Conservation (phyloP, 2,797 vertebrate genomes). For the Acestrorhynchus altus region DNA sequence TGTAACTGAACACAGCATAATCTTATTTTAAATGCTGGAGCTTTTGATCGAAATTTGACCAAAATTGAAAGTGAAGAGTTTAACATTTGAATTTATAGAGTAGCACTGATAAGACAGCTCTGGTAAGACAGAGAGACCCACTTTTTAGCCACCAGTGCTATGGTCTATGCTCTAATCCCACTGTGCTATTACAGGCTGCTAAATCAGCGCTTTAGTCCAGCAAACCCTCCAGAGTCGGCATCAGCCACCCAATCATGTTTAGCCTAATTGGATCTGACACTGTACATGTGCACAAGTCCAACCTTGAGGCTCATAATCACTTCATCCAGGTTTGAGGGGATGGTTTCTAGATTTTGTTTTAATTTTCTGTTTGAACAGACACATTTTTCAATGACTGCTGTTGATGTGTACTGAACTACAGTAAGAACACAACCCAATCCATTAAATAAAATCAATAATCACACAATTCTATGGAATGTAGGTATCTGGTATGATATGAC, state of each 20-base stretch:
- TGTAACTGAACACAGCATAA: too few relatives aligned
- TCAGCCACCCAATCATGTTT: conserved; percentile 45
- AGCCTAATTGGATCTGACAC: conserved; percentile 69
- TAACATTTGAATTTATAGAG: neutral
- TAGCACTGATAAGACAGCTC: neutral
- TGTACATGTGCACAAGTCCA: conserved; percentile 48
- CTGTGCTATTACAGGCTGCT: neutral
- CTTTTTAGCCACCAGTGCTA: conserved; percentile 1
- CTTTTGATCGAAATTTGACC: too few relatives aligned
- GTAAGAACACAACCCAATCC: conserved; percentile 5
- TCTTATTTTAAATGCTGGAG: too few relatives aligned
- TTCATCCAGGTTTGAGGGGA: conserved; percentile 20
- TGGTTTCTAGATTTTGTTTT: conserved; percentile 52
- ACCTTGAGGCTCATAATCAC: conserved; percentile 39
- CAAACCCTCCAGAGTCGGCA: conserved; percentile 29
- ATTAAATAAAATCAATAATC: conserved; percentile 1
- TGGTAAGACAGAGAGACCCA: neutral
- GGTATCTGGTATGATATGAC: neutral
- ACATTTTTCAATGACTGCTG: neutral
- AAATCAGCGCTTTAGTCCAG: conserved; percentile 35
- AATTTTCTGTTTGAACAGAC: conserved; percentile 54
- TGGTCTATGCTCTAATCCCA: conserved; percentile 10
- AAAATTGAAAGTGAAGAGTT: too few relatives aligned
- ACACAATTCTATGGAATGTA: neutral
- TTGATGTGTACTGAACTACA: neutral